Evolutionary conservation across 2,113 vertebrate species (phyloP), one percentile per base, ranked within the genome.

Genomic region (Naja naja): DNA sequence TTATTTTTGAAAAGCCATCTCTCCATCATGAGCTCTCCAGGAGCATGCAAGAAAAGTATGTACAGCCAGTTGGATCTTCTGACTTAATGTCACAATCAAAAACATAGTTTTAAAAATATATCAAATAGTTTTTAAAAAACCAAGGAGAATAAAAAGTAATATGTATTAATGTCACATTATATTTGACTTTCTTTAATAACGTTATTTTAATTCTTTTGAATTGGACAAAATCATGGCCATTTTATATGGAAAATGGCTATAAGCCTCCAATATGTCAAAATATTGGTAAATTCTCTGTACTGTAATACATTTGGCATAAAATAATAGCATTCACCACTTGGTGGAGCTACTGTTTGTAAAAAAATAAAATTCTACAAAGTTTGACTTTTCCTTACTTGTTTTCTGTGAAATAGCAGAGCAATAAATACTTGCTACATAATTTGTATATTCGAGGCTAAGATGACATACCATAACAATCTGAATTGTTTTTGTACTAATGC

Each of bases 261-360:
- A 92, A 94, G 90, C 69, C 0, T 53, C 56, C 89, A 81, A 23
- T 90, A 87, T 90, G 43, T n/a, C 87, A 85, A 93, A 91, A 89
- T 52, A 47, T 43, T 34, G 2, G 14, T 56, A 55, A 85, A 92
- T 91, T 22, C 34, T 43, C 8, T 6, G 92, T 47, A 18, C 11
- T 6, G 92, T 64, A 92, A 92, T 55, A 0, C 7, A 81, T 1
- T 58, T 94, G 89, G 87, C 89, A 91, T 20, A 85, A 58, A 87
- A 74, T 39, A 27, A 91, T 93, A 53, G 20, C 5, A 7, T 81
- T 23, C 88, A 0, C 95, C 97, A 93, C 95, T 92, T 95, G 96
- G 96, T 96, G 96, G 96, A 96, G 96, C 96, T 96, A 5, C 43
- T 45, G 56, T 95, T 94, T 56, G 88, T 85, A 86, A 60, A 8